Evolutionary conservation across 2,888 invertebrate genomes (phyloP).

Genomic region (Meta bourneti): DNA sequence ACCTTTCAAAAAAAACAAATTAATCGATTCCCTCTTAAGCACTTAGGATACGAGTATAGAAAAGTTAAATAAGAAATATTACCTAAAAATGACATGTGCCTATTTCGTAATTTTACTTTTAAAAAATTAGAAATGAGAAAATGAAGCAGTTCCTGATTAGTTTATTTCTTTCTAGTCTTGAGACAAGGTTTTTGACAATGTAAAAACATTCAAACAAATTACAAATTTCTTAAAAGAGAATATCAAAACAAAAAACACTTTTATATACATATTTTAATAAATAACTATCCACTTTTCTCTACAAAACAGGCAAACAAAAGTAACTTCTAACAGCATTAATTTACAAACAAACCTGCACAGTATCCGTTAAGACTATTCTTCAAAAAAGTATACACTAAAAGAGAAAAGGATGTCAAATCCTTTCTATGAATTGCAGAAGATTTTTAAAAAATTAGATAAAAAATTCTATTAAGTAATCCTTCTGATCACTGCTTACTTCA

Average conservation of each 20-base stretch:
- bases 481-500: too few relatives aligned
- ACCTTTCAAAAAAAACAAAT: too few relatives aligned
- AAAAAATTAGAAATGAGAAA: background rate
- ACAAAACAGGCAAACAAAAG: background rate
- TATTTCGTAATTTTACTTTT: too few relatives aligned
- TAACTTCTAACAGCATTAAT: background rate
- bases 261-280: conserved; percentile 36
- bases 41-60: too few relatives aligned
- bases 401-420: background rate
- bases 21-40: too few relatives aligned
- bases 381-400: background rate
- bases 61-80: too few relatives aligned
- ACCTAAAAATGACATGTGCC: too few relatives aligned
- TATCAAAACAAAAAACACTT: conserved; percentile 47
- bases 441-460: background rate
- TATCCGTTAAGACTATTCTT: background rate
- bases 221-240: background rate
- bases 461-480: too few relatives aligned
- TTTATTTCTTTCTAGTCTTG: conserved; percentile 31
- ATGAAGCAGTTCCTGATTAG: conserved; percentile 43
- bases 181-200: conserved; percentile 39
- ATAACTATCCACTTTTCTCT: conserved; percentile 42
- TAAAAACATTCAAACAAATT: conserved; percentile 27
- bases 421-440: background rate
- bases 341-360: background rate